Evolutionary conservation across 2,888 invertebrate genomes (phyloP).

Genomic region (Allophyes oxyacanthae): DNA sequence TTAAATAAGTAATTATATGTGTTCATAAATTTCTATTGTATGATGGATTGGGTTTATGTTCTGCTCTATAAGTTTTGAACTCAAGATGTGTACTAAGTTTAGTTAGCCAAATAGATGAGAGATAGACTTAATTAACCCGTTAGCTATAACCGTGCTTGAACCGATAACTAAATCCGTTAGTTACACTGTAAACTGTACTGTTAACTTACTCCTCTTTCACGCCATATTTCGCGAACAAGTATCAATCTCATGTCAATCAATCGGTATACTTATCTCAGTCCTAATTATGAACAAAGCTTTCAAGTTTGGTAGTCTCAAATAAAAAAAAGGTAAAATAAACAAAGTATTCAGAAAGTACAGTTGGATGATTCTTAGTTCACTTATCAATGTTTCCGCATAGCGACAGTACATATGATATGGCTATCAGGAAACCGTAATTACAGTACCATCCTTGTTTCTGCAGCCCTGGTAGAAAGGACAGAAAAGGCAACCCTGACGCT

Average conservation of each 20-base stretch:
- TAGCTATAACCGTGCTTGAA: constrained; percentile 34
- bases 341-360: constrained; percentile 1
- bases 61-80: constrained; percentile 14
- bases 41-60: no score
- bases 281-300: constrained; percentile 18
- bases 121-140: constrained; percentile 33
- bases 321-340: background rate
- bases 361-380: constrained; percentile 5
- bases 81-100: constrained; percentile 26
- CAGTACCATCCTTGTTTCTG: constrained; percentile 30
- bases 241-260: constrained; percentile 38
- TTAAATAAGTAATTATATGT: no score
- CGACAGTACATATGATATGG: constrained; percentile 35
- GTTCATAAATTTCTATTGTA: no score
- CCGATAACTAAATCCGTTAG: constrained; percentile 40
- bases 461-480: constrained; percentile 45
- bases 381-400: constrained; percentile 25
- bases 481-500: constrained; percentile 63
- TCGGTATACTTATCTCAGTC: constrained; percentile 22
- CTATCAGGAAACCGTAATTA: constrained; percentile 45
- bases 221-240: constrained; percentile 42
- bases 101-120: constrained; percentile 39
- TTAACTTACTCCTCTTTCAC: constrained; percentile 29
- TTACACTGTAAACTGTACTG: constrained; percentile 15
- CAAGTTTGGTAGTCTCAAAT: background rate